Base-by-base conservation (phyloP, 2,888 invertebrate genomes). In the Acleris emargana region DNA sequence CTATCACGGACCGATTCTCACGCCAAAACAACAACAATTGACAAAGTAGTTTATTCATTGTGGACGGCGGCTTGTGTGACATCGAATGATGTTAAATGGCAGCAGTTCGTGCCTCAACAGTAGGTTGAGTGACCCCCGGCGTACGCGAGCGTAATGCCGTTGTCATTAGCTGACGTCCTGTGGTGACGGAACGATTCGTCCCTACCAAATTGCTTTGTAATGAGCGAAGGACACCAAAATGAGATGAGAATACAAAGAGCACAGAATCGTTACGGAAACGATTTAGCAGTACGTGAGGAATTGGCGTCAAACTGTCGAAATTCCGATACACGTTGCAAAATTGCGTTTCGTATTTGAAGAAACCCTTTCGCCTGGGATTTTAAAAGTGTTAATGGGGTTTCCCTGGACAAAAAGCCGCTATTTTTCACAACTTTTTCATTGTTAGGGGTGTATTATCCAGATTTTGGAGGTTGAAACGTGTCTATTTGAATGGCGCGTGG, bases 131-230 rank as follows among this genome's bases (percentile, higher is more conserved):
- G 84, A 83, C 87, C 87, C 74, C 75, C 74, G 78, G 75, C 73
- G 76, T 79, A 79, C 78, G 77, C 78, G 79, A 73, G 71, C 71
- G 72, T 70, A 62, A 67, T 62, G 67, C 58, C 38, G 74, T 76
- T 77, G 75, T 80, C 80, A 83, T 86, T 86, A 81, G 75, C 75
- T 72, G 81, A 79, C 81, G 78, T 84, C 87, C 86, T 83, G 83
- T 75, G 72, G 86, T 74, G 83, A 75, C 72, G 63, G 63, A 70
- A 62, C 73, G 68, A 72, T 76, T 77, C 72, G 78, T 78, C 77
- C 72, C 52, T 78, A 69, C 74, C 76, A 78, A 79, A 81, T 83
- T 80, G 79, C 78, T 81, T 77, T 76, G 75, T 73, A 75, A 81
- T 73, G 78, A 78, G 74, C 76, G 71, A 73, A 69, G 70, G 62